Evolutionary conservation across 2,888 invertebrate genomes (phyloP), one percentile per base, ranked within the genome.

Genomic region (Plemyria rubiginata): DNA sequence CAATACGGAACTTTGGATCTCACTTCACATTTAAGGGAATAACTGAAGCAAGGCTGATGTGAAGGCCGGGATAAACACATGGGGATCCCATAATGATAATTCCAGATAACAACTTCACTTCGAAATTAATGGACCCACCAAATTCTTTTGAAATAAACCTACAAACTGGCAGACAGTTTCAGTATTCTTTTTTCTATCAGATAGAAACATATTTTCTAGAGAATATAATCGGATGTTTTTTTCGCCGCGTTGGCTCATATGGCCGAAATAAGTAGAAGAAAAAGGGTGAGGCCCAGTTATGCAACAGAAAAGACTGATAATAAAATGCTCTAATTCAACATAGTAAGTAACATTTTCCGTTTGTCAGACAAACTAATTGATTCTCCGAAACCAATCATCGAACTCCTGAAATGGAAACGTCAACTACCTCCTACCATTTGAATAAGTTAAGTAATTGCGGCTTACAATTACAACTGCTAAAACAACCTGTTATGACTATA

Each of bases 51-150:
- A 62, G 62, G 53, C 22, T 46, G 43, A 12, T 0, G 2, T 40
- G 52, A 55, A 61, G 36, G 62, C 48, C 53, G 15, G 16, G 13
- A 32, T 52, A 45, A 61, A 57, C 62, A 57, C 49, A 43, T 58
- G 59, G 38, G 13, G 48, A 53, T 46, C 29, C 38, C 50, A 43
- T 52, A 43, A 48, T 52, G 56, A 61, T 61, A 46, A 53, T 56
- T 62, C 52, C 52, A 41, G 61, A 55, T 53, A 15, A 38, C 41
- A 46, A 49, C 41, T 51, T 41, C 49, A 57, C 49, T 58, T 32
- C 36, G 32, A 56, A 57, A n/a, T 50, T 43, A 45, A 50, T 58
- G 51, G 15, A 32, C 22, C 45, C 58, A 36, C 4, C 29, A 4
- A 43, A 52, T 45, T 40, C 3, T 22, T 41, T 45, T 22, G 13